Base-by-base conservation (phyloP, 2,797 vertebrate genomes). In the Lutjanus argentimaculatus region DNA sequence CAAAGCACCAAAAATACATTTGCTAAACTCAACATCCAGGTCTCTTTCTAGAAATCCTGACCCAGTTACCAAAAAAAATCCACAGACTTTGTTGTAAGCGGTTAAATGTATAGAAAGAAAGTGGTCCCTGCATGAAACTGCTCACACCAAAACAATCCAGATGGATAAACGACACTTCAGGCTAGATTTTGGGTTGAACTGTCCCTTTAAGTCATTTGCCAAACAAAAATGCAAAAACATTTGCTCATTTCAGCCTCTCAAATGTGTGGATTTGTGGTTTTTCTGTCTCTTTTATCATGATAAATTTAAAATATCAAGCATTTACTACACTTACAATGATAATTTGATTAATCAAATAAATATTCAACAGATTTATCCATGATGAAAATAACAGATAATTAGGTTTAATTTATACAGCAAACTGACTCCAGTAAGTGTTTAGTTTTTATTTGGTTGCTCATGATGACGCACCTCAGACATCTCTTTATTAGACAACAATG, bases 381-480 rank as follows among this genome's bases (percentile, higher is more conserved):
- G 25, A 56, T 8, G 43, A n/a, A 56, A 51, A 19, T 4, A 30
- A 30, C 4, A 30, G 25, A 30, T 30, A 30, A 30, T 30, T 30
- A 30, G 4, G 25, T 30, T 14, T 46, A 45, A 46, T 30, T 4
- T 4, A 4, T 30, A 30, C 25, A 30, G 25, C 25, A 43, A 43
- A 43, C 8, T 58, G 46, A 80, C 5, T 56, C 0, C 25, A 53
- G 51, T n/a, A 45, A 46, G 48, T 7, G 14, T 58, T 52, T 5
- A 72, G 64, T 40, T 16, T 49, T 59, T 12, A 16, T 49, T 12
- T 49, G 48, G 49, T 46, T 19, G n/a, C 51, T 45, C n/a, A 22
- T 36, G 62, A 75, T 67, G 43, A 66, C 36, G 8, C 61, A 67
- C 19, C 11, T 7, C 51, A 73, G 61, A 67, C 48, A 19, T 15